Evolutionary conservation across 2,797 vertebrate genomes (phyloP), one percentile per base, ranked within the genome.

Genomic region (Trachops cirrhosus): DNA sequence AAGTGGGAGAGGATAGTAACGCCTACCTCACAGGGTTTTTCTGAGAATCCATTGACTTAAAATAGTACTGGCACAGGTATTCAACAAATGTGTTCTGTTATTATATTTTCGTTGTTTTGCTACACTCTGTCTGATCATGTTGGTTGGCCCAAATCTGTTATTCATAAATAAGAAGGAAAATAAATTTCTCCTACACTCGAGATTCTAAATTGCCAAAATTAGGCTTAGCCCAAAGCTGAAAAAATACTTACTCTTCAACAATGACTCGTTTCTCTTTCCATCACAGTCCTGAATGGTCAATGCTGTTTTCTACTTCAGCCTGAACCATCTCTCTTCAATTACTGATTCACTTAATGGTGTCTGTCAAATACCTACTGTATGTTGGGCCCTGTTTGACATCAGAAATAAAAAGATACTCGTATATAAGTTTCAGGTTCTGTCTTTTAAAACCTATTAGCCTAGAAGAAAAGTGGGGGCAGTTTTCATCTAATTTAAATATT

Each of bases 361-460:
- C 46, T 52, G 73, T 62, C 48, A 46, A 59, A 77, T 37, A 74
- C 9, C 37, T 41, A 37, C 16, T 32, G 41, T 5, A 59, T 29
- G 21, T 39, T 14, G 22, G 57, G 7, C 29, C 78, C 74, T 59
- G 1, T 86, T 7, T 54, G 54, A 44, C 50, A 50, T 7, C 26
- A 62, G 41, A 91, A 48, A 89, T 78, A 64, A 32, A 94, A 71
- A 82, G 59, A 62, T 62, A 32, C 62, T 64, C 32, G 2, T 29
- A 78, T 22, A 0, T 18, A 86, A 24, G 12, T 46, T 48, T 82
- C 29, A 67, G n/a, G 18, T 44, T 4, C 21, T 75, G 19, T 24
- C 57, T 79, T 94, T 93, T 83, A 75, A 95, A 92, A 73, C 0
- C 68, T 75, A 15, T 84, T 83, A 46, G 26, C 62, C n/a, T 88